Percentiles rank a stretch among this genome's conserved stretches.
Evolutionary conservation across 1,140 invertebrate genomes (phyloP).

Genomic region (Drosophila aff.): DNA sequence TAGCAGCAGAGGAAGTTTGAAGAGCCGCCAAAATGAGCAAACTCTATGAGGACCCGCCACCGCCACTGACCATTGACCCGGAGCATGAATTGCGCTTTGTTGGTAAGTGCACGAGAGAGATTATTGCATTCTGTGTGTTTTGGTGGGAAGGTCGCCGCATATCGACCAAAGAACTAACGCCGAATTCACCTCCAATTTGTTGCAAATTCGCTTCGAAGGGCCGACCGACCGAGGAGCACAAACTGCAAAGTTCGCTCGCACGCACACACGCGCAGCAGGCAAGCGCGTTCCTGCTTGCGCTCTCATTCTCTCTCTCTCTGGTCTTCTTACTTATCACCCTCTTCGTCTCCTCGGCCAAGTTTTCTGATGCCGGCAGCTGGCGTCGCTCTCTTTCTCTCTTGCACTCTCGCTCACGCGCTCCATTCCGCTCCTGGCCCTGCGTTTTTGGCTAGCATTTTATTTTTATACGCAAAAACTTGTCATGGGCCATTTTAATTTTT

Average conservation of each 20-base stretch:
- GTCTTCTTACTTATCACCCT: neutral
- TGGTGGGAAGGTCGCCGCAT: constrained; percentile 26
- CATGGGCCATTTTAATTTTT: constrained; percentile 64
- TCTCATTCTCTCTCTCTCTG: constrained; percentile 4
- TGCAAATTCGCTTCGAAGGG: constrained; percentile 36
- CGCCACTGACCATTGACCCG: constrained; percentile 70
- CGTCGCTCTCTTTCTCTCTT: constrained; percentile 36
- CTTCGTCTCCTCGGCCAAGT: constrained; percentile 2
- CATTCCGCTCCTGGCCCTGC: constrained; percentile 17
- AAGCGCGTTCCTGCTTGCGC: neutral
- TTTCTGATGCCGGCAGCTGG: constrained; percentile 49
- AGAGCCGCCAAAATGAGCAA: constrained; percentile 61
- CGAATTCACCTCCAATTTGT: constrained; percentile 47
- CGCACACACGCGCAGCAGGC: constrained; percentile 24
- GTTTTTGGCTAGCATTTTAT: constrained; percentile 66
- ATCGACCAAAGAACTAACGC: constrained; percentile 37
- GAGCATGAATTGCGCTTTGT: constrained; percentile 79
- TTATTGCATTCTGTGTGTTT: constrained; percentile 26
- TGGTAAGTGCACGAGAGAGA: constrained; percentile 61
- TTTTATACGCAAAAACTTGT: constrained; percentile 72
- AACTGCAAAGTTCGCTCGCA: constrained; percentile 77
- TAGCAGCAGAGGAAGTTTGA: constrained; percentile 12
- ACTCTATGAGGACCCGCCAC: constrained; percentile 41
- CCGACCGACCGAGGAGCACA: constrained; percentile 42
- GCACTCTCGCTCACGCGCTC: constrained; percentile 18